These are phyloP conservation scores for Drosophila meridionalis DNA, from an alignment of 2,888 invertebrate species.

Conservation along the genomic window DNA sequence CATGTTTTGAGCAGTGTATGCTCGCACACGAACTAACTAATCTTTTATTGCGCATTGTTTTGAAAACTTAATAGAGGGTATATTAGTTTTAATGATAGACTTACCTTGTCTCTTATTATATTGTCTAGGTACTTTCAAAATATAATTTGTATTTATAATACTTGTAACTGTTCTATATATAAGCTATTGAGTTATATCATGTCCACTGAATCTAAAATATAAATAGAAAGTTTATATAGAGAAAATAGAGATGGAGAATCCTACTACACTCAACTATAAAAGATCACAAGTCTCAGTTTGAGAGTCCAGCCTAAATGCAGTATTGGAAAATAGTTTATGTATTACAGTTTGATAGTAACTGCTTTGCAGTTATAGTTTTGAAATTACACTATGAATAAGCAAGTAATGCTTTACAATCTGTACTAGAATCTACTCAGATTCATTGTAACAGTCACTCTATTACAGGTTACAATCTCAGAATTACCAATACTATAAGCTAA, in stretches of 20 bases:
- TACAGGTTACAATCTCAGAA: neutral
- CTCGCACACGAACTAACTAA: slow-evolving; percentile 16
- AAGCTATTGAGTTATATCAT: neutral
- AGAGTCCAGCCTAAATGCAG: neutral
- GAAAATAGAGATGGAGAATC: neutral
- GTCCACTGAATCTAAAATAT: neutral
- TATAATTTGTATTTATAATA: neutral
- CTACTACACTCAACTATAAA: neutral
- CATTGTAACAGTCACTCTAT: too few species aligned
- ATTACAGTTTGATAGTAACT: neutral
- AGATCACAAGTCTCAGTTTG: neutral
- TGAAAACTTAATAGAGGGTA: neutral
- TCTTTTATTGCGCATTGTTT: neutral
- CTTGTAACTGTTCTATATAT: neutral
- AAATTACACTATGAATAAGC: neutral
- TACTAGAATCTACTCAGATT: too few species aligned
- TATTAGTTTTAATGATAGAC: neutral
- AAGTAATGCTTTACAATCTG: neutral
- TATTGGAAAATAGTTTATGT: neutral
- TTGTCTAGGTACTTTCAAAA: neutral
- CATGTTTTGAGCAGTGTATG: slow-evolving; percentile 33
- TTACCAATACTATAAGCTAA: neutral
- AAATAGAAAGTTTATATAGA: too few species aligned
- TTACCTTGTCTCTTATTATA: neutral
- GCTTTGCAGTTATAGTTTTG: neutral